Evolutionary conservation across 2,113 vertebrate species (phyloP), one percentile per base, ranked within the genome.

Genomic region (Guaruba guarouba): DNA sequence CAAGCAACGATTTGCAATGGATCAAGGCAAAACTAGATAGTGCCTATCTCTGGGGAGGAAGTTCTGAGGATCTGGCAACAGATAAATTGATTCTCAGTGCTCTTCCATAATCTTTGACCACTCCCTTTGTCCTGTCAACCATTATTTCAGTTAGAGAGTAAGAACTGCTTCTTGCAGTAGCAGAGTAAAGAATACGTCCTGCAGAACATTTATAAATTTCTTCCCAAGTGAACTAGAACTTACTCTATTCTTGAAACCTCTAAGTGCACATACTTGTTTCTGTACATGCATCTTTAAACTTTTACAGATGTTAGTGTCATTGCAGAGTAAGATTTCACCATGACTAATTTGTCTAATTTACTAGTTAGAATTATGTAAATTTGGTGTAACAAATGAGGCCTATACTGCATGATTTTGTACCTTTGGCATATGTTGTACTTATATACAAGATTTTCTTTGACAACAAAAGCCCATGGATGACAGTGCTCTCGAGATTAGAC

Each of bases 11-110:
- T 88, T 88, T 86, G 33, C 92, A 92, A 74, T 70, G 64, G 88
- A 94, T 96, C 79, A 83, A 96, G 85, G 86, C 55, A 94, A 93
- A 96, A 83, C 82, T 92, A 92, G 71, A 77, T 81, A 92, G 85
- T 80, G 54, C 39, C 71, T 92, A 33, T 88, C 76, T 94, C 90
- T 84, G 64, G 79, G 79, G 90, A 93, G 92, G 79, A 92, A 93
- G 33, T 27, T 93, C 68, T 77, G 68, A 73, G 92, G 85, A 94
- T 93, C 75, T 94, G 88, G 61, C 55, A 92, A 78, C 12, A 91
- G 79, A 92, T 86, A 94, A 86, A 86, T 75, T 81, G 69, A 75
- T 88, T 94, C 64, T 80, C 55, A 31, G 51, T 63, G 51, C 27
- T 88, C 63, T 88, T 95, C 70, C 76, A 44, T 88, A 86, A 84